phyloP scores from a whole-genome alignment of 2,888 invertebrate genomes.

The Lepidocyrtoides sp. region DNA sequence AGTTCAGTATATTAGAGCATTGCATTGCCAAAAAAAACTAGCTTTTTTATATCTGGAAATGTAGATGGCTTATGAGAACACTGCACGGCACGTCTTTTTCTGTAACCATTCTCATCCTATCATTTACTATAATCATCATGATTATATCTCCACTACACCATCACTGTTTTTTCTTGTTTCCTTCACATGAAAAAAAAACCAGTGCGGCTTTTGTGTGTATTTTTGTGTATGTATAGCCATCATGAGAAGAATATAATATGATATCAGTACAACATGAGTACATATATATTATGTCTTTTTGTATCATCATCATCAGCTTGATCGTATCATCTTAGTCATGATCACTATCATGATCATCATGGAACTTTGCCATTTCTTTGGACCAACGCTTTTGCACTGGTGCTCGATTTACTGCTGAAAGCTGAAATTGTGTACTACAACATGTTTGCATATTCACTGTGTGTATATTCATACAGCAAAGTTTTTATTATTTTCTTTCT shows the following conservation, averaged over 20 bases:
- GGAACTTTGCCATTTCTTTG: conserved; percentile 67
- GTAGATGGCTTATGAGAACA: conserved; percentile 37
- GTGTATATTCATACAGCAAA: no score
- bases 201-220: neutral
- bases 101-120: neutral
- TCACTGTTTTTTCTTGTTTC: neutral
- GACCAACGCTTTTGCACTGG: neutral
- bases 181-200: neutral
- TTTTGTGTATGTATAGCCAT: no score
- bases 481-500: neutral
- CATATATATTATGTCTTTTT: neutral
- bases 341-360: conserved; percentile 20
- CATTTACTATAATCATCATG: conserved; percentile 25
- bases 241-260: neutral
- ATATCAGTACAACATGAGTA: neutral
- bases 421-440: no score
- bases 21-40: conserved; percentile 62
- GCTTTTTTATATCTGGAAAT: neutral
- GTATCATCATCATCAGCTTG: neutral
- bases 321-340: neutral
- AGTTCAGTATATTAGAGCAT: neutral
- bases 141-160: conserved; percentile 23
- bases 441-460: no score
- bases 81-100: conserved; percentile 27
- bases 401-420: neutral